These are phyloP conservation scores for Ophiothrix spiculata DNA, from an alignment of 35 echinoderm and acorn worm species.

Conservation along the genomic window DNA sequence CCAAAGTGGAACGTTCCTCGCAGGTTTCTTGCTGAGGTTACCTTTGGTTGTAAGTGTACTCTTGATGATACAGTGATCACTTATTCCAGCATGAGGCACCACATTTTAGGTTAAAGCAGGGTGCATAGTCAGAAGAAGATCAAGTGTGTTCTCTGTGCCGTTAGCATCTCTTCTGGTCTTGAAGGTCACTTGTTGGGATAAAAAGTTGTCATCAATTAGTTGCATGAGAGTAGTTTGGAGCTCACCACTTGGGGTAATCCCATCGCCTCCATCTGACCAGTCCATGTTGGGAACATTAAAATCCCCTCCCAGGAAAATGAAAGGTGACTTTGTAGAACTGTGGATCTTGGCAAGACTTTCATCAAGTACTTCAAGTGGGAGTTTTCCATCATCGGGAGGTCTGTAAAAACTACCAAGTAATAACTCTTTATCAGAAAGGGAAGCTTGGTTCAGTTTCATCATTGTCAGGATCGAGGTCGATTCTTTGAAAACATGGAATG, in stretches of 20 bases:
- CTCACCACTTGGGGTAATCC: not conserved
- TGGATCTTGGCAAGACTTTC: slow-evolving; percentile 30
- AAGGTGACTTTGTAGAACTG: slow-evolving; percentile 5
- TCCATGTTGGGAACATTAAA: slow-evolving; percentile 16
- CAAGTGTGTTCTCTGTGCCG: not conserved
- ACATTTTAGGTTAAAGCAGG: not conserved
- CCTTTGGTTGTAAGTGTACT: slow-evolving; percentile 6
- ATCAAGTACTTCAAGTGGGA: not conserved
- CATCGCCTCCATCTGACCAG: not conserved
- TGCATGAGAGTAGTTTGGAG: not conserved
- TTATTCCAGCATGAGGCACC: slow-evolving; percentile 16
- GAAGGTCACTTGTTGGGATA: not conserved
- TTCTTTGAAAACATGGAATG: slow-evolving; percentile 19
- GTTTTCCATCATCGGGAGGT: not conserved
- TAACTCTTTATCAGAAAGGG: not conserved
- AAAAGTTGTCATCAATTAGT: not conserved
- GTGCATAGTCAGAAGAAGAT: not conserved
- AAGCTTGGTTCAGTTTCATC: slow-evolving; percentile 2
- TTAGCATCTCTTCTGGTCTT: slow-evolving; percentile 1
- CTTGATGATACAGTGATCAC: slow-evolving; percentile 32
- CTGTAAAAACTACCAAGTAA: slow-evolving; percentile 15
- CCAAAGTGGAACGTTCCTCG: slow-evolving; percentile 25
- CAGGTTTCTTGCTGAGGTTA: slow-evolving; percentile 22
- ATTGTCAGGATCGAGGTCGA: not conserved
- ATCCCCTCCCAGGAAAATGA: slow-evolving; percentile 37